Evolutionary conservation across 2,113 vertebrate genomes (phyloP).

Genomic region (Ptyas mucosa): DNA sequence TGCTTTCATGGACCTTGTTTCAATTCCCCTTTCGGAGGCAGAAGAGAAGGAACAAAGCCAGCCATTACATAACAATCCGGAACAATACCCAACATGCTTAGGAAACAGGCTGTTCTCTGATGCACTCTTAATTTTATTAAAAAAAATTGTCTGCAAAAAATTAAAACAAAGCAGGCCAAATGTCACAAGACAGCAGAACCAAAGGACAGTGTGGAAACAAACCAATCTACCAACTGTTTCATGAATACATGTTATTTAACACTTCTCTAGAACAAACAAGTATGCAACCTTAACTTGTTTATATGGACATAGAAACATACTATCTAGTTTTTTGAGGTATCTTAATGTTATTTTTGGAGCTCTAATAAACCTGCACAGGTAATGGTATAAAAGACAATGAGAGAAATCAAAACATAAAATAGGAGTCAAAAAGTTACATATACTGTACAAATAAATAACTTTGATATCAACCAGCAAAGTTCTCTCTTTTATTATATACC

Average conservation of each 20-base stretch:
- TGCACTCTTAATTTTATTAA: rapidly evolving
- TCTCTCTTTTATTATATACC: neutral
- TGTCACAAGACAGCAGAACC: neutral
- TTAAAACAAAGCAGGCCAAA: constrained; percentile 17
- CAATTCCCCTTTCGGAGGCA: constrained; percentile 35
- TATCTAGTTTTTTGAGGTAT: constrained; percentile 15
- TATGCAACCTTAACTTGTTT: neutral
- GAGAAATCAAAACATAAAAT: constrained; percentile 17
- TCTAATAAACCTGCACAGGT: constrained; percentile 33
- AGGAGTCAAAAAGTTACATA: constrained; percentile 10
- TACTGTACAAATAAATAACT: constrained; percentile 12
- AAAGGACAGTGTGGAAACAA: neutral
- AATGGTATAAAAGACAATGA: constrained; percentile 40
- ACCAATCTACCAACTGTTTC: neutral
- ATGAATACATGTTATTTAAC: neutral
- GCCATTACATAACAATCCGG: neutral
- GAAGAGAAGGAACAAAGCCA: constrained; percentile 13
- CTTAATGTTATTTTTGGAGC: constrained; percentile 47
- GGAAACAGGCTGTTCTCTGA: constrained; percentile 24
- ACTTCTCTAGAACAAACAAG: neutral
- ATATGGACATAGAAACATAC: constrained; percentile 7
- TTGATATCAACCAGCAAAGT: constrained; percentile 33
- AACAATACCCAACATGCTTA: constrained; percentile 23
- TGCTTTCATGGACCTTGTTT: neutral
- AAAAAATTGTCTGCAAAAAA: constrained; percentile 16